phyloP scores from a whole-genome alignment of 2,888 invertebrate species.

The Junonia oenone region DNA sequence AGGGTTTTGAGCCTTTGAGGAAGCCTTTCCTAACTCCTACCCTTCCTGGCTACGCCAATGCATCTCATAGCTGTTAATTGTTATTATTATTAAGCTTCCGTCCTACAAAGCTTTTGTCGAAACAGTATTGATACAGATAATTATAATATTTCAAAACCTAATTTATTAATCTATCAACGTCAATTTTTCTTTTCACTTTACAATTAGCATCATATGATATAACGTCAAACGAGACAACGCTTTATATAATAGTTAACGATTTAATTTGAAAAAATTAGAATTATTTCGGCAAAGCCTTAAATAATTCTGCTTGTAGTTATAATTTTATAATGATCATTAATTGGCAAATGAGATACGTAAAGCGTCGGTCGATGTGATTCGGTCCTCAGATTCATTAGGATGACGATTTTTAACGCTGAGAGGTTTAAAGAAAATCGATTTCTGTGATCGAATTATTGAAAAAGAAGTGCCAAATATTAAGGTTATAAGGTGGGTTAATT shows the following conservation, averaged over 20 bases:
- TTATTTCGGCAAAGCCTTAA: constrained; percentile 9
- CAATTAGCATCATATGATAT: neutral
- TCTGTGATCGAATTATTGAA: constrained; percentile 31
- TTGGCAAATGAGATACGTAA: constrained; percentile 14
- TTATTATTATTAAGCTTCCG: constrained; percentile 43
- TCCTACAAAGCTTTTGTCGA: constrained; percentile 39
- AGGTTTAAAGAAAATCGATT: constrained; percentile 24
- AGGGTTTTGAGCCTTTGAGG: too few relatives aligned
- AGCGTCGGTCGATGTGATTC: constrained; percentile 1
- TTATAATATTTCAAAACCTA: constrained; percentile 18
- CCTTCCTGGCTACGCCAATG: constrained; percentile 2
- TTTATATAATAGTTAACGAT: neutral
- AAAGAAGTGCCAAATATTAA: constrained; percentile 33
- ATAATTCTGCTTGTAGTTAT: neutral
- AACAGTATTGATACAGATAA: constrained; percentile 21
- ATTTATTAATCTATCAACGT: constrained; percentile 11
- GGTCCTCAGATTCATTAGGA: constrained; percentile 1
- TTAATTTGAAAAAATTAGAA: neutral
- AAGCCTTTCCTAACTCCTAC: neutral
- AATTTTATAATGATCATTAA: neutral
- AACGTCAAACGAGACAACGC: constrained; percentile 4
- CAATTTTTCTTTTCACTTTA: constrained; percentile 6
- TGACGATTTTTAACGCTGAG: neutral
- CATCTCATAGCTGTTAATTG: constrained; percentile 18
- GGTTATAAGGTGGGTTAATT: constrained; percentile 18